phyloP scores from a whole-genome alignment of 1,140 invertebrate genomes.

The Drosophila kikkawai region DNA sequence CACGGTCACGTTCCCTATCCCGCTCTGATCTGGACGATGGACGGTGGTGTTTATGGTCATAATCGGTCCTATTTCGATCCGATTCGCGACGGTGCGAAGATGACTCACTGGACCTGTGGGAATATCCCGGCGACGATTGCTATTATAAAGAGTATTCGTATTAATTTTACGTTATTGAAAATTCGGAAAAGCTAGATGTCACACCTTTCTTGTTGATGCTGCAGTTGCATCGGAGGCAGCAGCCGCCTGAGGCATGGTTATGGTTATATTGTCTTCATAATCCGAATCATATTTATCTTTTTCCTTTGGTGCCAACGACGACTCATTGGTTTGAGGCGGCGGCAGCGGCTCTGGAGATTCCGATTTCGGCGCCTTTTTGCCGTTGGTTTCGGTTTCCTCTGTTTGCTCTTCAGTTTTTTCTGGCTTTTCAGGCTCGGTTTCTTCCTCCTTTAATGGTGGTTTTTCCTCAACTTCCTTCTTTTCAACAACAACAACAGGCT shows the following conservation, averaged over 20 bases:
- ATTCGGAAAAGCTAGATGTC: not conserved
- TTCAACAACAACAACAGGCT: slow-evolving; percentile 18
- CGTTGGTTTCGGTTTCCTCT: slow-evolving; percentile 38
- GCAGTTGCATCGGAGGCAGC: slow-evolving; percentile 23
- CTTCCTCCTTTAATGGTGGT: slow-evolving; percentile 3
- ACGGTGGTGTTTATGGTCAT: slow-evolving; percentile 6
- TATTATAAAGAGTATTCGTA: not conserved
- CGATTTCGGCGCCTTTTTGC: slow-evolving; percentile 25
- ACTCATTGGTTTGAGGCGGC: not conserved
- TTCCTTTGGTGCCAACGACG: slow-evolving; percentile 59
- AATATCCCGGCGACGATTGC: slow-evolving; percentile 36
- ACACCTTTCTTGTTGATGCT: slow-evolving; percentile 37
- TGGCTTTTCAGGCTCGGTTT: slow-evolving; percentile 4
- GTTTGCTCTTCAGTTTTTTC: slow-evolving; percentile 7
- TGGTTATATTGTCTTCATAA: slow-evolving; percentile 87
- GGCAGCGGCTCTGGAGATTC: slow-evolving; percentile 23
- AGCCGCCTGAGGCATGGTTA: slow-evolving; percentile 85
- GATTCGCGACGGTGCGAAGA: slow-evolving; percentile 47
- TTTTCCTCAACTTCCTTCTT: slow-evolving; percentile 36
- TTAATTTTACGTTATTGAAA: not conserved
- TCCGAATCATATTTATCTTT: slow-evolving; percentile 86
- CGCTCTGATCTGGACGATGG: slow-evolving; percentile 8
- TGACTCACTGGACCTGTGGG: slow-evolving; percentile 25
- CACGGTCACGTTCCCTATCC: not conserved
- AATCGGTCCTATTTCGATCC: not conserved